A percentile compares a stretch with the other conserved stretches of the same genome.
Evolutionary conservation across 1,140 invertebrate species (phyloP).

Genomic region (Sipha flava): DNA sequence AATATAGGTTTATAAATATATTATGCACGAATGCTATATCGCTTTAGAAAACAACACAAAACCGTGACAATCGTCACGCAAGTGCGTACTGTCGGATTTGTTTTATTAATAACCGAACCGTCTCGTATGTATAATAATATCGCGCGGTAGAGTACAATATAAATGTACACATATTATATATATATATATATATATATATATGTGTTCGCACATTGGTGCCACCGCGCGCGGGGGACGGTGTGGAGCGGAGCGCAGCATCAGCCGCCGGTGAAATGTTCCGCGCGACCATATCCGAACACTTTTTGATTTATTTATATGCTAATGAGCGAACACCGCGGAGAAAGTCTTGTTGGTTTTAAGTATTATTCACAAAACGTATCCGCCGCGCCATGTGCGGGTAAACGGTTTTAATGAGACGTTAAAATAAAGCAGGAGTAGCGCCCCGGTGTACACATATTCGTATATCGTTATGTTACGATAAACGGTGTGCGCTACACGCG

Average conservation of each 20-base stretch:
- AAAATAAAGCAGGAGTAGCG: neutral
- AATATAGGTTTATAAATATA: neutral
- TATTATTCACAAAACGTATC: neutral
- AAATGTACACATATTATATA: no score
- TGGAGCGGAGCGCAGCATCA: no score
- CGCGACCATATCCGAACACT: neutral
- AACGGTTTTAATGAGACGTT: conserved; percentile 15
- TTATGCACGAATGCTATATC: neutral
- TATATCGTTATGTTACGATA: neutral
- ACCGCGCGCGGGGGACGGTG: no score
- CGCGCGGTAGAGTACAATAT: no score
- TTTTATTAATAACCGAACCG: neutral
- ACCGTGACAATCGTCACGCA: neutral
- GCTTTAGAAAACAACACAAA: neutral
- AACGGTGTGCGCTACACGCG: neutral
- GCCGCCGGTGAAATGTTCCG: no score
- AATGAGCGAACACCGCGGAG: conserved; percentile 5
- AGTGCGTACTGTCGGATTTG: neutral
- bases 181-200: no score
- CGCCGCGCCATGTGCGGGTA: neutral
- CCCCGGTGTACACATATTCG: neutral
- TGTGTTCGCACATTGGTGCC: no score
- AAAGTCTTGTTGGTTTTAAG: conserved; percentile 6
- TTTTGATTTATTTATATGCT: conserved; percentile 22
- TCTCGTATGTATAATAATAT: neutral